Evolutionary conservation across 2,113 vertebrate species (phyloP).

Genomic region (Ciconia boyciana): DNA sequence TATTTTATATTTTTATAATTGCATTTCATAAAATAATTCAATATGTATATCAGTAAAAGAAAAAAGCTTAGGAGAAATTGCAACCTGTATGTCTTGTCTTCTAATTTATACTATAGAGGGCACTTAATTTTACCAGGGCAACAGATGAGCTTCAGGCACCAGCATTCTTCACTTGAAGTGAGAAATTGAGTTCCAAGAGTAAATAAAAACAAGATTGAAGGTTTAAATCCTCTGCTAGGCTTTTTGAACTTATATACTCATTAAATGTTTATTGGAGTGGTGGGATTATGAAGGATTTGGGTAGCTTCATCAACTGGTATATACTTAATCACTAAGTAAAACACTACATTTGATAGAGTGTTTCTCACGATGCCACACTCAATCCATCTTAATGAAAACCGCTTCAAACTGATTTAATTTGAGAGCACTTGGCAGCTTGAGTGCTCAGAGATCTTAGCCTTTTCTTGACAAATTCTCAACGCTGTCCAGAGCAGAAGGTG

Average conservation of each 20-base stretch:
- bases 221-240: constrained; percentile 87
- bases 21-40: background rate
- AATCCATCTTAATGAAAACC: constrained; percentile 99
- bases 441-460: constrained; percentile 79
- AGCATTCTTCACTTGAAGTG: constrained; percentile 79
- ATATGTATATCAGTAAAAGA: background rate
- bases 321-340: constrained; percentile 99
- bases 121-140: constrained; percentile 79
- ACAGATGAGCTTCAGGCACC: constrained; percentile 76
- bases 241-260: constrained; percentile 88
- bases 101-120: constrained; percentile 67
- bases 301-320: constrained; percentile 90
- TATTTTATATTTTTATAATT: background rate
- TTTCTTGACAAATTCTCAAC: constrained; percentile 77
- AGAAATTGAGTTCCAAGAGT: constrained; percentile 87
- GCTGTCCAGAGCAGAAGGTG: constrained; percentile 49
- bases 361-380: constrained; percentile 98
- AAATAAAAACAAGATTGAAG: constrained; percentile 89
- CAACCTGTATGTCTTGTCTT: constrained; percentile 67
- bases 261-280: constrained; percentile 94
- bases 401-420: constrained; percentile 89
- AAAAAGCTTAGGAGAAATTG: background rate
- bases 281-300: constrained; percentile 86
- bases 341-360: constrained; percentile 99
- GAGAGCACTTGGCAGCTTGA: constrained; percentile 88